A percentile compares a stretch with the other conserved stretches of the same genome.
These are phyloP conservation scores for Manis pentadactyla DNA, from an alignment of 2,797 vertebrate species.

Conservation along the genomic window DNA sequence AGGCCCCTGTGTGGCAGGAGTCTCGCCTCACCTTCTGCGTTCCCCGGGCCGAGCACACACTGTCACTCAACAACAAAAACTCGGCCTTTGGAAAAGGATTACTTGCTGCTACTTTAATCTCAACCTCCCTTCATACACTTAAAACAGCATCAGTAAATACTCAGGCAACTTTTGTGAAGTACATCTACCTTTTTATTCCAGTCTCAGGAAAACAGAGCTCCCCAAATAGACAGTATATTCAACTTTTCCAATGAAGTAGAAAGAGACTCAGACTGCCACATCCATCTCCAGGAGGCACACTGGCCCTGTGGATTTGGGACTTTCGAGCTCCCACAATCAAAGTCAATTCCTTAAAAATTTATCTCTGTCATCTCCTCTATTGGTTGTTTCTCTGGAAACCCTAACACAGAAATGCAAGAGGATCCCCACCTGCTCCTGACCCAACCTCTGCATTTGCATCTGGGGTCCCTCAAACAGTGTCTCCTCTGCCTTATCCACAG, in stretches of 20 bases:
- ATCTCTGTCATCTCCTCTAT: background rate
- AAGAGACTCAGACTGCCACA: background rate
- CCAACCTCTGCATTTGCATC: background rate
- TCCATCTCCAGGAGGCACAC: background rate
- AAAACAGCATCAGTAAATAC: background rate
- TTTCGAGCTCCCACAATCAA: background rate
- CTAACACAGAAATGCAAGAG: background rate
- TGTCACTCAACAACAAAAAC: background rate
- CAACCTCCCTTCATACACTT: background rate
- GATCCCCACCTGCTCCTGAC: background rate
- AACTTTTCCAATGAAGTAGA: background rate
- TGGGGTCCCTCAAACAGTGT: background rate
- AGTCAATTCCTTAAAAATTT: background rate
- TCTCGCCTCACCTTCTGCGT: background rate
- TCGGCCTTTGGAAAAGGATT: background rate
- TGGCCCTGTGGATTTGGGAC: background rate
- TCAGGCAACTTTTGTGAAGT: background rate
- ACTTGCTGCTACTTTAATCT: background rate
- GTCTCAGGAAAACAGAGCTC: background rate
- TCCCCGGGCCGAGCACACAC: background rate
- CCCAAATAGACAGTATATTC: background rate
- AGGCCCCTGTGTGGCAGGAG: background rate
- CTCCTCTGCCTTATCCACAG: background rate
- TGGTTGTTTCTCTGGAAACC: background rate
- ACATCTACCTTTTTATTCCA: background rate